phyloP scores from a whole-genome alignment of 2,113 vertebrate genomes.

The Chloebia gouldiae region DNA sequence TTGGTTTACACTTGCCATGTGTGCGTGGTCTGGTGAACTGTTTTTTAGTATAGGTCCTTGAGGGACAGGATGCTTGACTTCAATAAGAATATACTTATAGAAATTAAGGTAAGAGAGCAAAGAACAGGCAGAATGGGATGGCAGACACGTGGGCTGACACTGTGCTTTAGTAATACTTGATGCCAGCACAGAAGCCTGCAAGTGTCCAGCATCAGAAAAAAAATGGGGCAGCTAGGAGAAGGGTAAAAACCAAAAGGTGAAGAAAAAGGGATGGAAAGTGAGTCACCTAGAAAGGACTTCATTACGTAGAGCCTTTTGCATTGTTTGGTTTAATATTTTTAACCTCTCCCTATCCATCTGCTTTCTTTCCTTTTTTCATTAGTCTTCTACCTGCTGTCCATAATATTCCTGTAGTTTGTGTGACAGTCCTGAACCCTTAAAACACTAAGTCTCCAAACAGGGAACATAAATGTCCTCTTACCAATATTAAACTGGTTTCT shows the following conservation, averaged over 20 bases:
- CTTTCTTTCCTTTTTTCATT: not conserved
- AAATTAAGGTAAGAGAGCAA: not conserved
- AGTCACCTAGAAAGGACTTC: not conserved
- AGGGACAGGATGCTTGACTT: not conserved
- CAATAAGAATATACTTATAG: not conserved
- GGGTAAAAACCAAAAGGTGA: not conserved
- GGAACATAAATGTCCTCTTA: not conserved
- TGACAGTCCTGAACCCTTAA: not conserved
- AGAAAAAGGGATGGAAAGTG: not conserved
- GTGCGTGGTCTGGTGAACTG: not conserved
- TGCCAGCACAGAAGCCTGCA: not conserved
- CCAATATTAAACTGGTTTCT: not conserved
- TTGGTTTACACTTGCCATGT: not conserved
- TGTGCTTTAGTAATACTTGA: not conserved
- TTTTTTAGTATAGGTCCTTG: not conserved
- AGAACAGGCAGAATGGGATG: not conserved
- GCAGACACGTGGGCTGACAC: not conserved
- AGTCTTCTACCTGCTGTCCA: not conserved
- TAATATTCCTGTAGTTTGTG: not conserved
- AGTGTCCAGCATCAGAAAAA: not conserved
- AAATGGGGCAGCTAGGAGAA: not conserved
- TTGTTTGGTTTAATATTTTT: not conserved
- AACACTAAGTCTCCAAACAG: not conserved
- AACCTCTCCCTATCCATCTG: not conserved
- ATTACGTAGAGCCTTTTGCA: not conserved